These are phyloP conservation scores for Leucoraja ocellata DNA, from an alignment of 2,797 vertebrate species.

Conservation along the genomic window DNA sequence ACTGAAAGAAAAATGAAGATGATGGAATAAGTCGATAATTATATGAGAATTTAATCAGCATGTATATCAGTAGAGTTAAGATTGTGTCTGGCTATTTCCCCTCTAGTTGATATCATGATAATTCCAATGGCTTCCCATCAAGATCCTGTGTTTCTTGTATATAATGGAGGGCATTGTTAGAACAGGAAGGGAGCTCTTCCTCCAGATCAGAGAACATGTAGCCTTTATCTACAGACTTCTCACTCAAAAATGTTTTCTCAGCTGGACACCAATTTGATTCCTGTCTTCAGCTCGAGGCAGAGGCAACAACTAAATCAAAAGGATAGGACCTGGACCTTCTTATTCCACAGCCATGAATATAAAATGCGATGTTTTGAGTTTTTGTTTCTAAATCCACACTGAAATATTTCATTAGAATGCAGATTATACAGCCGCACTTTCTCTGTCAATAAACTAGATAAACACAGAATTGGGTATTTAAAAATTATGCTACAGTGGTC, in stretches of 20 bases:
- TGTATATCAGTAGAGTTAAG: no score
- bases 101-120: background rate
- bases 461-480: background rate
- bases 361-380: background rate
- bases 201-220: slow-evolving; percentile 7
- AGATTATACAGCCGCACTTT: background rate
- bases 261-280: background rate
- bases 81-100: background rate
- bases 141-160: background rate
- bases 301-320: background rate
- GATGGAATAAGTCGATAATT: background rate
- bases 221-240: background rate
- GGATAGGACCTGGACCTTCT: background rate
- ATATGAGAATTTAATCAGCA: background rate
- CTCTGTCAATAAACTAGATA: background rate
- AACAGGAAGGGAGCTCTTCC: slow-evolving; percentile 5
- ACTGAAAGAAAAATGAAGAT: background rate
- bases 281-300: background rate
- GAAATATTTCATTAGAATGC: background rate
- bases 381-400: background rate
- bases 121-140: background rate
- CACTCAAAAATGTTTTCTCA: slow-evolving; percentile 29
- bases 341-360: background rate
- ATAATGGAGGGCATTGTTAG: background rate
- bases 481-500: background rate